A percentile compares a stretch with the other conserved stretches of the same genome.
Conservation (phyloP, 2,888 invertebrate genomes). For the Mycalesis mineus region DNA sequence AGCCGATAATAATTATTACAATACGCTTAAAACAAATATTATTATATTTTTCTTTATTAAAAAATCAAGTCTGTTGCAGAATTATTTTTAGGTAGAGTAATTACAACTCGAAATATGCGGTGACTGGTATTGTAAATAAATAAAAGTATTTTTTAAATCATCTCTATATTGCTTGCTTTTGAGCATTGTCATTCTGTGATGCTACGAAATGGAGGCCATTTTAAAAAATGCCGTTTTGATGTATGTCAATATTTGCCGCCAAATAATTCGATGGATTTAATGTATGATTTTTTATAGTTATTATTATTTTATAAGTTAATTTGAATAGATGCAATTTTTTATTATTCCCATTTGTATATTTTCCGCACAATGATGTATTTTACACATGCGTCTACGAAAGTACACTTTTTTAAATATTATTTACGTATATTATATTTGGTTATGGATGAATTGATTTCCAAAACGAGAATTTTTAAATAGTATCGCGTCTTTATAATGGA, state of each 20-base stretch:
- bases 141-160: too few relatives aligned
- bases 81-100: too few relatives aligned
- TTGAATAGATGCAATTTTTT: conserved; percentile 49
- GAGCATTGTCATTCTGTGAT: not conserved
- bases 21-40: too few relatives aligned
- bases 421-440: conserved; percentile 9
- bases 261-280: conserved; percentile 13
- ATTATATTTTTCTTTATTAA: too few relatives aligned
- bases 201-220: not conserved
- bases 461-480: not conserved
- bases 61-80: too few relatives aligned
- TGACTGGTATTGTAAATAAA: too few relatives aligned
- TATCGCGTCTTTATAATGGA: conserved; percentile 17
- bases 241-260: conserved; percentile 22
- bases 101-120: too few relatives aligned
- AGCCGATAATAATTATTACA: too few relatives aligned
- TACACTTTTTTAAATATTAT: conserved; percentile 7
- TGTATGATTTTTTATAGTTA: not conserved
- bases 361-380: conserved; percentile 30
- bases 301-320: not conserved
- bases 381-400: conserved; percentile 15
- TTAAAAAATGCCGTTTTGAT: conserved; percentile 7
- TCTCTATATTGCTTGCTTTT: too few relatives aligned
- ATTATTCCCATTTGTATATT: conserved; percentile 30
- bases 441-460: not conserved